Evolutionary conservation across 2,113 vertebrate species (phyloP), one percentile per base, ranked within the genome.

Genomic region (Nerophis lumbriciformis): DNA sequence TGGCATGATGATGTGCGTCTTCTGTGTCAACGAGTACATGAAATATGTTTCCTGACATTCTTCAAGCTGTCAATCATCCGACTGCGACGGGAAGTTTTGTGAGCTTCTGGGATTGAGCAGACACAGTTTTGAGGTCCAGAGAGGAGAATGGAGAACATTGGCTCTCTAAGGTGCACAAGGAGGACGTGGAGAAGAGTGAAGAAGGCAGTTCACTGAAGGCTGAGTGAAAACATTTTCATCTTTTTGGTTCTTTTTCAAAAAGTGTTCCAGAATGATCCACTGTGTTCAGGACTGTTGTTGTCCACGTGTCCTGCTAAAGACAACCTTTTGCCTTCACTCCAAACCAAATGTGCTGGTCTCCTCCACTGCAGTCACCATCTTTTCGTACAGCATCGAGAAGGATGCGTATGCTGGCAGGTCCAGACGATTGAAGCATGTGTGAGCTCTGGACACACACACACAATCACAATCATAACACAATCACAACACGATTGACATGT

Each of bases 311-410:
- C 42, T 67, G 53, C 44, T 6, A 11, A 60, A 60, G 38, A 53
- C 59, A 67, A 53, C 53, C 4, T 42, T 72, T 48, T 68, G 37
- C 47, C 52, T 65, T 93, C 83, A 99, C 85, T 99, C 97, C 69
- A 99, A 90, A 84, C 97, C 97, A 65, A 99, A 99, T 14, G 97
- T 99, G 89, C 97, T 99, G 2, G 96, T 99, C 73, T 99, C 97
- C 87, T 99, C 97, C 6, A 99, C 97, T 9, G 97, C 97, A 8
- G 95, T 99, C 78, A 99, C 88, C 88, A 98, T 88, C 85, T 99
- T 99, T 88, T 99, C 97, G 42, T 95, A 98, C 38, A 99, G 88
- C 96, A 98, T 99, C 80, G 95, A 96, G 89, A 98, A 99, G 59
- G 95, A 98, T 4, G 95, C 94, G 73, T 98, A 98, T 0, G 96